A percentile compares a stretch with the other conserved stretches of the same genome.
Evolutionary conservation across 1,140 invertebrate genomes (phyloP).

Genomic region (Meloidogyne chitwoodi): DNA sequence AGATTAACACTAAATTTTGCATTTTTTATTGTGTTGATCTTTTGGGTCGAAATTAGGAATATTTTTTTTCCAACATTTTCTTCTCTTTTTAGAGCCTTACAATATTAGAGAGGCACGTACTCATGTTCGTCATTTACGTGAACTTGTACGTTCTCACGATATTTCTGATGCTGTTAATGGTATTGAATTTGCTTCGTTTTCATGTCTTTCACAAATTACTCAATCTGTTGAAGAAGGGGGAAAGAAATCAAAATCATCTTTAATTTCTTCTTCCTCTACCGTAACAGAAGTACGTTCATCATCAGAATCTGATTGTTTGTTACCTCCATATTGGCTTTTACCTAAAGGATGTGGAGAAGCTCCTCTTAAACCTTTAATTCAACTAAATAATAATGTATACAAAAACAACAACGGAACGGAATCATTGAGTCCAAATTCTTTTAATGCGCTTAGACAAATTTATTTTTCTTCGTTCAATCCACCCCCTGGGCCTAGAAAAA

Average conservation of each 20-base stretch:
- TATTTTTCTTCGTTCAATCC: conserved; percentile 35
- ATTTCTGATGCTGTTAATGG: conserved; percentile 29
- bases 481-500: conserved; percentile 32
- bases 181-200: conserved; percentile 26
- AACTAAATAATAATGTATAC: not conserved
- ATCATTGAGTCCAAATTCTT: not conserved
- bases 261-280: not conserved
- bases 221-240: conserved; percentile 3
- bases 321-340: conserved; percentile 31
- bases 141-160: conserved; percentile 29
- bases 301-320: conserved; percentile 19
- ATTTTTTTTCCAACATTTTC: not conserved
- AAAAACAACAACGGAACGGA: not conserved
- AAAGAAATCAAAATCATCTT: not conserved
- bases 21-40: not conserved
- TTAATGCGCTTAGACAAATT: conserved; percentile 24
- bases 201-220: conserved; percentile 27
- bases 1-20: not conserved
- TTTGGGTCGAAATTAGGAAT: not conserved
- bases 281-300: conserved; percentile 10
- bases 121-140: conserved; percentile 35
- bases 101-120: conserved; percentile 31
- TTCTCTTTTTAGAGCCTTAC: conserved; percentile 29
- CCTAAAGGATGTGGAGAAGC: conserved; percentile 27
- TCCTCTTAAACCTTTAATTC: conserved; percentile 25